Conservation (phyloP, 2,797 vertebrate species). For the Benthosema pterotum region DNA sequence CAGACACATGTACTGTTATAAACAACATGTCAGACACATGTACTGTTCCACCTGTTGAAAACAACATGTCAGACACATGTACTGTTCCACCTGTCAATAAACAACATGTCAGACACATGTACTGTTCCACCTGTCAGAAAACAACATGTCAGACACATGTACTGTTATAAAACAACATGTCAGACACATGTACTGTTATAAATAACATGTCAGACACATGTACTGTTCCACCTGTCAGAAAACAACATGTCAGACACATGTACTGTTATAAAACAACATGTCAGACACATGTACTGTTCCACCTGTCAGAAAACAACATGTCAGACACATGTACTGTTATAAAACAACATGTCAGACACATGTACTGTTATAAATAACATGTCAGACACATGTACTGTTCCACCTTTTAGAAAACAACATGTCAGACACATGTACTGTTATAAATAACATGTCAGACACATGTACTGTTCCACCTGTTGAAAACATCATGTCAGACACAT, state of each 20-base stretch:
- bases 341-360: constrained; percentile 94
- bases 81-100: too few relatives aligned
- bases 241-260: constrained; percentile 88
- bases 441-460: constrained; percentile 94
- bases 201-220: constrained; percentile 2
- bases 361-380: constrained; percentile 87
- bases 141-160: constrained; percentile 95
- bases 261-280: constrained; percentile 85
- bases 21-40: constrained; percentile 93
- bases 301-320: too few relatives aligned
- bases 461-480: constrained; percentile 92
- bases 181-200: too few relatives aligned
- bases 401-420: too few relatives aligned
- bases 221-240: too few relatives aligned
- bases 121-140: too few relatives aligned
- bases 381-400: neutral
- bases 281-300: neutral
- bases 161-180: constrained; percentile 96
- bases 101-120: too few relatives aligned
- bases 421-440: too few relatives aligned
- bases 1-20: too few relatives aligned
- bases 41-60: constrained; percentile 90
- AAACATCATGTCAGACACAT: constrained; percentile 5
- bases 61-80: constrained; percentile 3
- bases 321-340: too few relatives aligned